Percentiles rank a stretch among this genome's conserved stretches.
Evolutionary conservation across 2,113 vertebrate genomes (phyloP).

Genomic region (Acanthisitta chloris): DNA sequence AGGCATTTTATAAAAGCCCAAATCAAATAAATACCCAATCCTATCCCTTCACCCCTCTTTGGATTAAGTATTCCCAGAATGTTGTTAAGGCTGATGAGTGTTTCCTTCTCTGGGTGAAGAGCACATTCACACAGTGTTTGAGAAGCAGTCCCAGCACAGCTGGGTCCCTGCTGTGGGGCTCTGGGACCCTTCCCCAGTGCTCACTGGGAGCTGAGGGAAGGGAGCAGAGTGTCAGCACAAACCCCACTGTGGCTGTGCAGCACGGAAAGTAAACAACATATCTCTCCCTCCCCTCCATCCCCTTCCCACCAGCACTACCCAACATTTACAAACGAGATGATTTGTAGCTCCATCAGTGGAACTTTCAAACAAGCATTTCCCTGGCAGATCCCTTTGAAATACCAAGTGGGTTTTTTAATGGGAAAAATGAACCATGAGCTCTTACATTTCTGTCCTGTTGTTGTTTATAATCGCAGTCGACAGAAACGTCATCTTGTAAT

Average conservation of each 20-base stretch:
- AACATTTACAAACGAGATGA: background rate
- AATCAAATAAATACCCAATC: background rate
- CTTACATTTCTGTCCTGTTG: slow-evolving; percentile 13
- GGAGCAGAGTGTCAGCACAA: background rate
- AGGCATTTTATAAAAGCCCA: background rate
- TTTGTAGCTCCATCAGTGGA: background rate
- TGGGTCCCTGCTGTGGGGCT: background rate
- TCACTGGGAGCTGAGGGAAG: background rate
- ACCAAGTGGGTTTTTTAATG: slow-evolving; percentile 30
- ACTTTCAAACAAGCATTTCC: background rate
- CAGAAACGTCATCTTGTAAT: slow-evolving; percentile 19
- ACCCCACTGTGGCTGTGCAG: background rate
- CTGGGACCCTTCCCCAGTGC: background rate
- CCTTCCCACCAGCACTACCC: background rate
- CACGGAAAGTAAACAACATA: background rate
- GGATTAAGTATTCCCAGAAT: background rate
- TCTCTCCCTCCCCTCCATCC: background rate
- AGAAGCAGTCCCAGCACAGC: background rate
- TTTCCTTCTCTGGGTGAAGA: background rate
- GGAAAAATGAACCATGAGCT: slow-evolving; percentile 36
- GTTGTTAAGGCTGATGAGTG: background rate
- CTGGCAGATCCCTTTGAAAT: slow-evolving; percentile 4
- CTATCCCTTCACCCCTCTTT: background rate
- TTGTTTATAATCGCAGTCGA: slow-evolving; percentile 22
- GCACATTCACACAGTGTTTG: background rate